Percentiles rank a stretch among this genome's conserved stretches.
Evolutionary conservation across 2,888 invertebrate species (phyloP).

Genomic region (Cryptocephalus moraei): DNA sequence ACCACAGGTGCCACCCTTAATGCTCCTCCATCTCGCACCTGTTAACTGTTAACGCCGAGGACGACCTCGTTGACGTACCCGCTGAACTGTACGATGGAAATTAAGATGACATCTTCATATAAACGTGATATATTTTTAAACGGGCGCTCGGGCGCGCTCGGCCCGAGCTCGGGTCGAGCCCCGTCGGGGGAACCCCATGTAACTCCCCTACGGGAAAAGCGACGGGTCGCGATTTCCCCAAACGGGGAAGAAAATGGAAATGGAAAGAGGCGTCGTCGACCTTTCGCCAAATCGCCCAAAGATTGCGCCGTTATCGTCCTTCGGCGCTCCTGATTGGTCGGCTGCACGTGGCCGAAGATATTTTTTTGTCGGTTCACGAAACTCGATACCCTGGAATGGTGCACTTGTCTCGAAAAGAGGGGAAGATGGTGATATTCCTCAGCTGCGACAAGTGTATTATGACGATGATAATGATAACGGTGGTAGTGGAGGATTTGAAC

Average conservation of each 20-base stretch:
- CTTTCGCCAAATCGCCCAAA: too few relatives aligned
- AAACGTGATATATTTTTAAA: constrained; percentile 22
- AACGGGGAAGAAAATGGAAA: too few relatives aligned
- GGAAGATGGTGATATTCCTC: background rate
- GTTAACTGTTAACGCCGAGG: background rate
- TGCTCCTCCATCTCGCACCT: background rate
- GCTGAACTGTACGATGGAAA: constrained; percentile 16
- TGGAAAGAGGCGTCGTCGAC: constrained; percentile 7
- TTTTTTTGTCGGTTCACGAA: constrained; percentile 20
- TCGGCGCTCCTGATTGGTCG: constrained; percentile 18
- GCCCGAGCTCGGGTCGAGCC: background rate
- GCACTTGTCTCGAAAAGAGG: constrained; percentile 16
- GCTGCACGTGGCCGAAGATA: constrained; percentile 26
- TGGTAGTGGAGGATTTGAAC: too few relatives aligned
- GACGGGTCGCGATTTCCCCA: too few relatives aligned
- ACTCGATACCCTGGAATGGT: constrained; percentile 14
- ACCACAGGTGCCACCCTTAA: constrained; percentile 1
- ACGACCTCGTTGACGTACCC: constrained; percentile 1
- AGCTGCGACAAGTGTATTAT: background rate
- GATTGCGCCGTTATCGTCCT: background rate
- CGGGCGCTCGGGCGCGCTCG: constrained; percentile 14
- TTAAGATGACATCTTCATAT: constrained; percentile 21
- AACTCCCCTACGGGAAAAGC: background rate
- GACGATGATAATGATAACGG: too few relatives aligned
- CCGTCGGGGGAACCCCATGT: too few relatives aligned